phyloP scores from a whole-genome alignment of 2,113 vertebrate species.

The Aspiorhynchus laticeps region DNA sequence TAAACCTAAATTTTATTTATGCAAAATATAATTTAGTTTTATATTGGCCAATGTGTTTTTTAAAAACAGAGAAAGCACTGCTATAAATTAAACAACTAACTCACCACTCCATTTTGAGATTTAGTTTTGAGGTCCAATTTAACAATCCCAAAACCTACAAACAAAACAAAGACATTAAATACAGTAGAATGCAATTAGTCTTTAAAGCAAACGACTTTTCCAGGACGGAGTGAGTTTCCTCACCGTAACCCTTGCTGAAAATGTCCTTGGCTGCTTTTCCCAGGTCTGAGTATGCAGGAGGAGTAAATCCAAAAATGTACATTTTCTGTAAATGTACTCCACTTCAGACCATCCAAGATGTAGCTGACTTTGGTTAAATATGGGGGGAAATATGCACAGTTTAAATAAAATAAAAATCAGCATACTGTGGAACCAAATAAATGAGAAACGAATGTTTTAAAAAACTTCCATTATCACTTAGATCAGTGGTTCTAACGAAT shows the following conservation, averaged over 20 bases:
- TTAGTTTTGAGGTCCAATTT: conserved; percentile 96
- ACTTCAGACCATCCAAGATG: no score
- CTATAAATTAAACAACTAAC: conserved; percentile 56
- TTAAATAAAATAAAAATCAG: no score
- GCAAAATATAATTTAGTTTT: background rate
- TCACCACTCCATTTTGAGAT: conserved; percentile 94
- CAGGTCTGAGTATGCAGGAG: conserved; percentile 89
- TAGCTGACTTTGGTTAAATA: no score
- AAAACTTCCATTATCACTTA: no score
- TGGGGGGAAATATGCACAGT: no score
- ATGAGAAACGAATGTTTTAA: no score
- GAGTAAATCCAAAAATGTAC: no score
- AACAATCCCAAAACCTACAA: conserved; percentile 90
- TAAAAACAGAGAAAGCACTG: no score
- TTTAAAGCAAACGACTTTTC: background rate
- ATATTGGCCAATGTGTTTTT: no score
- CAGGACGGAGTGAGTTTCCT: conserved; percentile 50
- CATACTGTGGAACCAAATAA: no score
- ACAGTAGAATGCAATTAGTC: background rate
- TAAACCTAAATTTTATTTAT: background rate
- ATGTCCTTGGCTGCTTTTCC: conserved; percentile 92
- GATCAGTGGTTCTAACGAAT: no score
- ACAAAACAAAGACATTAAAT: conserved; percentile 26
- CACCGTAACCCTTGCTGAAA: conserved; percentile 94
- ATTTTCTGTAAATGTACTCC: no score